phyloP scores from a whole-genome alignment of 2,888 invertebrate species.

The Amphipoea oculea region DNA sequence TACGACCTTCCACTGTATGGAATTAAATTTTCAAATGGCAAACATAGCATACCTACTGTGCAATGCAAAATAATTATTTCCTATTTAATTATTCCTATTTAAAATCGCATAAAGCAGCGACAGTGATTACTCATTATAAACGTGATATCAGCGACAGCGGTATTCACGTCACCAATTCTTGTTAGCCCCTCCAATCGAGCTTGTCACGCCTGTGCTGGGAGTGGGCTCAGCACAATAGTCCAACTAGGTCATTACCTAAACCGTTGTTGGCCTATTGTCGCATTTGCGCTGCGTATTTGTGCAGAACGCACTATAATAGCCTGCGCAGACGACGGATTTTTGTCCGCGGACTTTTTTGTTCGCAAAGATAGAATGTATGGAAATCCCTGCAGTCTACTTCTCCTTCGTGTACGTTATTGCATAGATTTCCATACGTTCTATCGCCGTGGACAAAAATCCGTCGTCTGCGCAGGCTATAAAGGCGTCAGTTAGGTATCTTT shows the following conservation, averaged over 20 bases:
- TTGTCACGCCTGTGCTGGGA: constrained; percentile 5
- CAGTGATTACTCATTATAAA: constrained; percentile 31
- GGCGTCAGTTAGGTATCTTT: constrained; percentile 1
- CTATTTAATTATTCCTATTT: background rate
- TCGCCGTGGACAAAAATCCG: too few relatives aligned
- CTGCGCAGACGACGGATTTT: too few relatives aligned
- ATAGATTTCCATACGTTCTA: too few relatives aligned
- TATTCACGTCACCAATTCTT: constrained; percentile 24
- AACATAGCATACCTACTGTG: background rate
- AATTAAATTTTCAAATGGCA: background rate
- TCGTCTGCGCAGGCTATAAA: background rate
- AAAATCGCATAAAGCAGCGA: constrained; percentile 1
- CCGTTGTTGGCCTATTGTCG: constrained; percentile 39
- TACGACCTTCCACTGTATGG: background rate
- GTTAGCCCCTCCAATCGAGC: constrained; percentile 13
- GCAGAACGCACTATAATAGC: constrained; percentile 4
- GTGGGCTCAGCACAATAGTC: constrained; percentile 50
- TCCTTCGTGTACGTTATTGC: too few relatives aligned
- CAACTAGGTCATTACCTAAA: constrained; percentile 51
- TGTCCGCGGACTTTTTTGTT: too few relatives aligned
- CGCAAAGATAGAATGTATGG: too few relatives aligned
- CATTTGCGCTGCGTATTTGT: constrained; percentile 27
- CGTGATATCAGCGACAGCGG: constrained; percentile 16
- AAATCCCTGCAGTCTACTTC: too few relatives aligned
- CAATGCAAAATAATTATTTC: background rate